Percentiles rank a stretch among this genome's conserved stretches.
Conservation (phyloP, 2,888 invertebrate genomes). For the Smittia aterrima region DNA sequence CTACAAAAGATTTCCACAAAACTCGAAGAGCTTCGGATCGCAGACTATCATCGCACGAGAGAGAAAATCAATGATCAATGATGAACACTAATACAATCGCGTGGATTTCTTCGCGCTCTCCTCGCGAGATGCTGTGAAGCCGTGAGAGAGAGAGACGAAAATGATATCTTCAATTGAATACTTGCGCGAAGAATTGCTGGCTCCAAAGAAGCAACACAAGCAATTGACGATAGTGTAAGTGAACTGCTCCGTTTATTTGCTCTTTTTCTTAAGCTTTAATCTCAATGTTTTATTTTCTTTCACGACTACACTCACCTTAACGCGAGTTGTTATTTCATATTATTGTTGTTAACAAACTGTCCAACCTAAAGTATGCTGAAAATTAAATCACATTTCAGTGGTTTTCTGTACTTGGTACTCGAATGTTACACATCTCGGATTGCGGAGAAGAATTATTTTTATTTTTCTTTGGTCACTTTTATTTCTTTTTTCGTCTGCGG, state of each 20-base stretch:
- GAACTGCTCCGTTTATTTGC: conserved; percentile 41
- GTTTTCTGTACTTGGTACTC: conserved; percentile 46
- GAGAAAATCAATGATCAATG: conserved; percentile 38
- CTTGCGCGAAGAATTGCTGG: conserved; percentile 5
- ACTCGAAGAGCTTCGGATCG: neutral
- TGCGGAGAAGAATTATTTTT: conserved; percentile 36
- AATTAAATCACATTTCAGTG: conserved; percentile 46
- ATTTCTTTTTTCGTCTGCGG: neutral
- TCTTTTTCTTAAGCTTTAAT: conserved; percentile 42
- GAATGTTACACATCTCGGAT: conserved; percentile 42
- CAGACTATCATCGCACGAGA: neutral
- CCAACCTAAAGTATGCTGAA: conserved; percentile 45
- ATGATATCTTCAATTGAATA: conserved; percentile 26
- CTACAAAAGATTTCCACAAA: neutral
- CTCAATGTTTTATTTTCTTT: conserved; percentile 42
- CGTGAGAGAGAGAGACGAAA: neutral
- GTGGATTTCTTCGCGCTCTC: no score
- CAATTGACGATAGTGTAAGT: conserved; percentile 13
- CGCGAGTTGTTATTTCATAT: conserved; percentile 37
- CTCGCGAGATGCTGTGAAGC: neutral
- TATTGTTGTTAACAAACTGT: conserved; percentile 43
- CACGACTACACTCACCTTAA: conserved; percentile 30
- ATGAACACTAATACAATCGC: neutral
- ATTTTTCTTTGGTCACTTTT: neutral
- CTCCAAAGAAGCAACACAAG: neutral